Percentiles rank a stretch among this genome's conserved stretches.
Conservation (phyloP, 2,888 invertebrate species). For the Glyphotaelius pellucidus region DNA sequence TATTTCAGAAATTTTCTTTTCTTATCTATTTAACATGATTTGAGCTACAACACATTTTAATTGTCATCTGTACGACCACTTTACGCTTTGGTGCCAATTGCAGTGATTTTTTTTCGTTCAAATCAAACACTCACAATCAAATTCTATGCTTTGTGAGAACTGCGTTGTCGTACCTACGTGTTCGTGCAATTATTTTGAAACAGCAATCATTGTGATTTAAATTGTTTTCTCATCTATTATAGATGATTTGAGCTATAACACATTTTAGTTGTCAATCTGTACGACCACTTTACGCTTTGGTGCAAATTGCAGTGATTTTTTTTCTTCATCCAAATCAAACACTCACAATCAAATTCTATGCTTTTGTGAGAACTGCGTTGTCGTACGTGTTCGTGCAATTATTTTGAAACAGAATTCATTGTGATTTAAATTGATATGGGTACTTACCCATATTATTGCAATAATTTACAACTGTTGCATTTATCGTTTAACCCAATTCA, state of each 20-base stretch:
- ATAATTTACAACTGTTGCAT: background rate
- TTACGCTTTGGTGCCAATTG: background rate
- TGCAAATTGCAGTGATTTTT: background rate
- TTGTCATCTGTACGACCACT: background rate
- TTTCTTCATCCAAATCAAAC: background rate
- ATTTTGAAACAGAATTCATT: conserved; percentile 16
- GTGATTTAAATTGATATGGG: conserved; percentile 16
- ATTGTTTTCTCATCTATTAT: too few relatives aligned
- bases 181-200: background rate
- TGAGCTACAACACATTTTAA: background rate
- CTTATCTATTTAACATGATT: background rate
- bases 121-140: background rate
- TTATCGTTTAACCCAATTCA: background rate
- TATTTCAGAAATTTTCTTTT: background rate
- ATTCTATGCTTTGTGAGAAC: background rate
- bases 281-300: background rate
- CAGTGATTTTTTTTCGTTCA: background rate
- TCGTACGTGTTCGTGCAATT: background rate
- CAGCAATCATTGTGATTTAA: conserved; percentile 24
- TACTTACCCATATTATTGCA: background rate
- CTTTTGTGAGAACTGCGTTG: background rate
- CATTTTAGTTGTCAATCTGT: background rate
- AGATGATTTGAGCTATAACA: too few relatives aligned
- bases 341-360: background rate
- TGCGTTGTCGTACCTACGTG: background rate